Evolutionary conservation across 2,113 vertebrate genomes (phyloP), one percentile per base, ranked within the genome.

Genomic region (Callochromis pleurospilus): DNA sequence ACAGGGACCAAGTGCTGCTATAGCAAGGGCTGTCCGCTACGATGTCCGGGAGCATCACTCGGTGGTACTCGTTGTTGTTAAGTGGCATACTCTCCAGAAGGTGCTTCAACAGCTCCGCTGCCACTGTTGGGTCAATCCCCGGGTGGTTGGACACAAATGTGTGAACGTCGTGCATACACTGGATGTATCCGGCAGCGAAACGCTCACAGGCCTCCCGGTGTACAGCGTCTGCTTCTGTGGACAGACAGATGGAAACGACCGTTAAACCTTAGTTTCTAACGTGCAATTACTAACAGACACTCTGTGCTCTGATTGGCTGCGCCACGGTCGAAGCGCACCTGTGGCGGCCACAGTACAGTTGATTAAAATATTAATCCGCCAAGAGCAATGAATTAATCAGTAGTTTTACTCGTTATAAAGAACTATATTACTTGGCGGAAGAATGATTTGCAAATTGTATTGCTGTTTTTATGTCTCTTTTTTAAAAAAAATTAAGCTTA

Each of bases 121-220:
- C 97, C 1, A 98, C 95, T 1, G 97, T 92, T 6, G 97, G 96
- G 14, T 99, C 98, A 15, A 99, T 97, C 15, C 97, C 97, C 2
- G 98, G 98, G 90, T 97, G 98, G 93, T 90, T 96, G 92, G 97
- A 99, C 90, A 99, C 97, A 89, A 99, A 99, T 5, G 97, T 98
- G 94, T 99, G 98, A 84, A 99, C 98, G 89, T 99, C 98, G 19
- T 99, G 98, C 98, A 99, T 99, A 89, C 98, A 99, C 92, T 98
- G 98, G 93, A 99, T 98, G 96, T 99, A 99, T 3, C 98, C 98
- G 2, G 98, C 98, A 0, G 98, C 97, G 51, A 99, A 99, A 11
- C 98, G 97, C 94, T 99, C 98, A 54, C 97, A 97, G 1, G 97
- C 98, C 75, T 98, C 98, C 1, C 95, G 96, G 79, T 96, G 97